These are phyloP conservation scores for Zonotrichia leucophrys DNA, from an alignment of 2,113 vertebrate species.

Conservation along the genomic window DNA sequence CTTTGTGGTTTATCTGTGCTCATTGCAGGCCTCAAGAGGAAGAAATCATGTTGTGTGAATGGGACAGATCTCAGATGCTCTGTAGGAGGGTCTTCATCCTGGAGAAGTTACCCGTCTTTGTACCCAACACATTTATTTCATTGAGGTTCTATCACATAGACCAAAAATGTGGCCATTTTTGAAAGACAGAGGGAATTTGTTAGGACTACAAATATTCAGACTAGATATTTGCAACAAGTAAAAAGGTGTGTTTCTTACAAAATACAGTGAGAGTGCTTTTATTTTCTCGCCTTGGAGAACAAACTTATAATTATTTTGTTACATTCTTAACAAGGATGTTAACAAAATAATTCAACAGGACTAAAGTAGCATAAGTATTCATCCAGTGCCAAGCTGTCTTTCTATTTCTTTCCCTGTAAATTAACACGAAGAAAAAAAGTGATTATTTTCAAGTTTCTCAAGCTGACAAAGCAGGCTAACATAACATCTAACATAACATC, in stretches of 20 bases:
- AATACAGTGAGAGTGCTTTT: not conserved
- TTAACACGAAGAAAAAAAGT: not conserved
- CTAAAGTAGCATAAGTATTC: not conserved
- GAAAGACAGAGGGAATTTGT: not conserved
- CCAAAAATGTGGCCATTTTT: not conserved
- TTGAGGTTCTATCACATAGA: not conserved
- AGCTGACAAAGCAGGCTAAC: not conserved
- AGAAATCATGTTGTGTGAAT: not conserved
- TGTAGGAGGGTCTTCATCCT: not conserved
- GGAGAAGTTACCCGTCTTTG: not conserved
- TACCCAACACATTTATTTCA: not conserved
- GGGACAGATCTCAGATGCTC: not conserved
- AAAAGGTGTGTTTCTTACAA: not conserved
- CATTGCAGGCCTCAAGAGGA: rapidly evolving
- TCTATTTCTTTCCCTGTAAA: not conserved
- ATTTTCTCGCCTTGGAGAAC: not conserved
- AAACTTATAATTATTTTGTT: not conserved
- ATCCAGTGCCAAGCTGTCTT: not conserved
- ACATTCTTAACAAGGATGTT: not conserved
- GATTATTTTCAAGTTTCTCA: not conserved
- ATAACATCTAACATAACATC: not conserved
- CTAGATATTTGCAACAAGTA: not conserved
- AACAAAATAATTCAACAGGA: not conserved
- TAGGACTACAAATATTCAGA: not conserved
- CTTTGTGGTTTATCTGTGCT: not conserved